Evolutionary conservation across 1,140 invertebrate species (phyloP).

Genomic region (Artemia franciscana): DNA sequence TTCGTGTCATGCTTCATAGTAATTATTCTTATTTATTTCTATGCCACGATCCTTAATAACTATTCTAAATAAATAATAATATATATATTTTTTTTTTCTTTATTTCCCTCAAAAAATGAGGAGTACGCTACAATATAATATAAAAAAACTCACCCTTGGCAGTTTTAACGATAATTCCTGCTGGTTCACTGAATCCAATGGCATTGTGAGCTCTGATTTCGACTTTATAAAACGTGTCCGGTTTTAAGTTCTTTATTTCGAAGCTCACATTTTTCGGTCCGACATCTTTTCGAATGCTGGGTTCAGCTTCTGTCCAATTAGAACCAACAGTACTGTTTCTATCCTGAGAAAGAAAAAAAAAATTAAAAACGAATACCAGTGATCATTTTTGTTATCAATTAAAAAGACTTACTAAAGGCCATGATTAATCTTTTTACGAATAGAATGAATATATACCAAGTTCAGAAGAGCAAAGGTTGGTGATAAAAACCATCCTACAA

Average conservation of each 20-base stretch:
- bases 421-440: too few species aligned
- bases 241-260: slow-evolving; percentile 35
- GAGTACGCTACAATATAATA: not conserved
- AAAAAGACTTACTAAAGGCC: too few species aligned
- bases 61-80: too few species aligned
- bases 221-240: slow-evolving; percentile 54
- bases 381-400: too few species aligned
- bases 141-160: slow-evolving; percentile 32
- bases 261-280: slow-evolving; percentile 30
- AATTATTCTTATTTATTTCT: too few species aligned
- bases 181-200: slow-evolving; percentile 50
- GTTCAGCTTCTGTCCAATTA: slow-evolving; percentile 30
- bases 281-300: slow-evolving; percentile 25
- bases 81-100: too few species aligned
- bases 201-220: slow-evolving; percentile 59
- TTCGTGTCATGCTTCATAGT: too few species aligned
- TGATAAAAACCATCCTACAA: too few species aligned
- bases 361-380: not conserved
- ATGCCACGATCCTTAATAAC: too few species aligned
- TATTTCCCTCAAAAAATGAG: too few species aligned
- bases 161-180: slow-evolving; percentile 49
- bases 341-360: slow-evolving; percentile 14
- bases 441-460: too few species aligned
- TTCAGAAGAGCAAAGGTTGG: too few species aligned
- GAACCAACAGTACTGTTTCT: slow-evolving; percentile 12